Conservation (phyloP, 2,797 vertebrate species). For the Hydrocynus forskahlii region DNA sequence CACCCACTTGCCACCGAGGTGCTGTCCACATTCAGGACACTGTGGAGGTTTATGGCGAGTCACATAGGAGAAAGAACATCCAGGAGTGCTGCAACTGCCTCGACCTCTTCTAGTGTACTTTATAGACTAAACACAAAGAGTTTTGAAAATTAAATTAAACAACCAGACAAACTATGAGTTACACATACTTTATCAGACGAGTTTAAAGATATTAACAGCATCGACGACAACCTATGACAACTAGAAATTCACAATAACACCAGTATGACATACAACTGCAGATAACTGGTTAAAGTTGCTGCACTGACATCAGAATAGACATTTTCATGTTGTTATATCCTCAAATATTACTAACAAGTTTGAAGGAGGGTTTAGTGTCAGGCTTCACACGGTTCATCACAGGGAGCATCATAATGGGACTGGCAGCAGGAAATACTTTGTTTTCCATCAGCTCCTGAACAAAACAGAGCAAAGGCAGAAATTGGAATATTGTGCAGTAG, state of each 20-base stretch:
- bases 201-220: too few relatives aligned
- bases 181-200: too few relatives aligned
- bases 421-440: constrained; percentile 74
- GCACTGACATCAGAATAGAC: not conserved
- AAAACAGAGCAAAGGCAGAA: constrained; percentile 33
- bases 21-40: constrained; percentile 89
- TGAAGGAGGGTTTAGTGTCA: constrained; percentile 84
- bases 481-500: not conserved
- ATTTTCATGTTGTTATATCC: not conserved
- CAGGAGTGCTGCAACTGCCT: constrained; percentile 88
- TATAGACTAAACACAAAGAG: constrained; percentile 78
- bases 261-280: too few relatives aligned
- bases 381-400: constrained; percentile 80
- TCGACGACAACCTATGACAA: too few relatives aligned
- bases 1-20: constrained; percentile 95
- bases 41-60: constrained; percentile 95
- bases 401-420: constrained; percentile 90
- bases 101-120: constrained; percentile 95
- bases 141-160: not conserved
- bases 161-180: not conserved
- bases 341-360: constrained; percentile 82
- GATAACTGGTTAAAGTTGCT: too few relatives aligned
- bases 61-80: constrained; percentile 92
- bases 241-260: too few relatives aligned
- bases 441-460: constrained; percentile 83